phyloP scores from a whole-genome alignment of 2,888 invertebrate genomes.

The Nymphalis polychloros region DNA sequence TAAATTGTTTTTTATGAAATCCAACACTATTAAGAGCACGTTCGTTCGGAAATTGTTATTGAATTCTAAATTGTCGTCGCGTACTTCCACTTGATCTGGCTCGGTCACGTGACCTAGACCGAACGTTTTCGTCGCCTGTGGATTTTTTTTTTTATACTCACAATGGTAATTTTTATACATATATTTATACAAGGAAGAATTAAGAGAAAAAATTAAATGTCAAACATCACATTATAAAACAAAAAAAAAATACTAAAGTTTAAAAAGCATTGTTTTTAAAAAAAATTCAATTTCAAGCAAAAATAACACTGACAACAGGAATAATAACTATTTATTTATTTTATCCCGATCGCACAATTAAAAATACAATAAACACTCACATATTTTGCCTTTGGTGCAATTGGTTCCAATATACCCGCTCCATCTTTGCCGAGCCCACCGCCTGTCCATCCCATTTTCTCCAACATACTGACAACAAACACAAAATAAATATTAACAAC shows the following conservation, averaged over 20 bases:
- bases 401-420: constrained; percentile 83
- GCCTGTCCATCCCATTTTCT: constrained; percentile 87
- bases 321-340: too few relatives aligned
- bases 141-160: too few relatives aligned
- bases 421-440: constrained; percentile 84
- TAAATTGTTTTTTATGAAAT: constrained; percentile 58
- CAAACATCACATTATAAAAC: too few relatives aligned
- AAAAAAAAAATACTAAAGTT: too few relatives aligned
- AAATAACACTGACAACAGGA: too few relatives aligned
- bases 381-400: constrained; percentile 57
- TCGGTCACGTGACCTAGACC: constrained; percentile 44
- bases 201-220: too few relatives aligned
- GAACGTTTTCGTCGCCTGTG: constrained; percentile 17
- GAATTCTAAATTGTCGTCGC: background rate
- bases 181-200: too few relatives aligned
- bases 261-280: too few relatives aligned
- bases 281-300: too few relatives aligned
- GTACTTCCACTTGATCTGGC: constrained; percentile 10
- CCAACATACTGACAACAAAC: constrained; percentile 77
- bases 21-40: constrained; percentile 48
- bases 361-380: constrained; percentile 48
- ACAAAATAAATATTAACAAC: background rate
- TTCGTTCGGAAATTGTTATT: constrained; percentile 48
- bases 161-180: too few relatives aligned
- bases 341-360: too few relatives aligned